A percentile compares a stretch with the other conserved stretches of the same genome.
phyloP scores from a whole-genome alignment of 2,113 vertebrate species.

The Pseudorasbora parva region DNA sequence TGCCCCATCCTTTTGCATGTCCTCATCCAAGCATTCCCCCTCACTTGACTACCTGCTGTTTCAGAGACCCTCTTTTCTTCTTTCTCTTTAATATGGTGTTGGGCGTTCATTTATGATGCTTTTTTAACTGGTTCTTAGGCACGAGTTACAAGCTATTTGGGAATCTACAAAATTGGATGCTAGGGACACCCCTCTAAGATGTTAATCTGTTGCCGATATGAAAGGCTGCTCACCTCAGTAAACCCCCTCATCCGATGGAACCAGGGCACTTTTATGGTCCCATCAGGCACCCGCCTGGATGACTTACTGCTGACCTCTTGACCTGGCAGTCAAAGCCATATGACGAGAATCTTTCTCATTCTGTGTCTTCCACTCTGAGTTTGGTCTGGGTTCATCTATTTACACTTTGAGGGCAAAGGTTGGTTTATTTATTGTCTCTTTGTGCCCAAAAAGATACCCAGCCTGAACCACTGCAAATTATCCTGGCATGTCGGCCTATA shows the following conservation, averaged over 20 bases:
- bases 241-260: constrained; percentile 68
- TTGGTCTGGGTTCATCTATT: constrained; percentile 22
- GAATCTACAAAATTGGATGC: constrained; percentile 75
- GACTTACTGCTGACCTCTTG: constrained; percentile 77
- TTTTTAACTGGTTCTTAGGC: constrained; percentile 77
- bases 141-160: constrained; percentile 79
- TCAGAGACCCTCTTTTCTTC: constrained; percentile 53
- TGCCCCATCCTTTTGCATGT: constrained; percentile 42
- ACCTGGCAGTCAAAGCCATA: constrained; percentile 76
- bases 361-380: constrained; percentile 26
- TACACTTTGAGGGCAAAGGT: constrained; percentile 20
- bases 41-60: constrained; percentile 35
- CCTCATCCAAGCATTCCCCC: constrained; percentile 15
- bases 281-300: constrained; percentile 77
- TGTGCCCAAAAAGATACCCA: constrained; percentile 42
- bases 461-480: constrained; percentile 4
- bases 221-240: constrained; percentile 77
- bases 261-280: constrained; percentile 75
- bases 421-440: not conserved
- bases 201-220: constrained; percentile 78
- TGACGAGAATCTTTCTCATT: constrained; percentile 71
- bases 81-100: constrained; percentile 77
- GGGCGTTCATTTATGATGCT: constrained; percentile 76
- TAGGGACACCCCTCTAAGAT: constrained; percentile 74
- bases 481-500: not conserved